These are phyloP conservation scores for Poliocrania exsul DNA, from an alignment of 2,797 vertebrate genomes.

Conservation along the genomic window DNA sequence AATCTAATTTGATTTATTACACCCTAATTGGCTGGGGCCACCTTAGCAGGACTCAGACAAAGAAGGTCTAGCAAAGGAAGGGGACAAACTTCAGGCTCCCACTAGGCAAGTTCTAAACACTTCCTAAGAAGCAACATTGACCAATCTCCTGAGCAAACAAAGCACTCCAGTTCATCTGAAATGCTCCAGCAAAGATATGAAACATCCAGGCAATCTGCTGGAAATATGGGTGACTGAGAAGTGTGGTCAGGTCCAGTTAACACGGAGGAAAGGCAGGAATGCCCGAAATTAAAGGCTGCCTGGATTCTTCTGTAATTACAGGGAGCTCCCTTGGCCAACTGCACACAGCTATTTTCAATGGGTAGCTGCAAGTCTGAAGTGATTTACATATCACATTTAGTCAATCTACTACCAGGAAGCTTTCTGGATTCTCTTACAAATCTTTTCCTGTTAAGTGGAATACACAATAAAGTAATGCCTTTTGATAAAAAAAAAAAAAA, in stretches of 20 bases:
- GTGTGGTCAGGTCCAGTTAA: constrained; percentile 15
- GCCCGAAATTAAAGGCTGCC: constrained; percentile 32
- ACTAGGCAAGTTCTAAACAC: neutral
- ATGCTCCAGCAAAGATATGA: neutral
- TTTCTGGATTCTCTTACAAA: neutral
- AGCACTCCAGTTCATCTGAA: neutral
- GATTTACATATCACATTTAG: neutral
- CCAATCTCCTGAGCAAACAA: neutral
- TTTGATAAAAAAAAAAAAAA: neutral
- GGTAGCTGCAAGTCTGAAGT: neutral
- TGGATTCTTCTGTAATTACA: constrained; percentile 44
- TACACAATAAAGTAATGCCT: neutral
- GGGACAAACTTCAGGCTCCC: neutral
- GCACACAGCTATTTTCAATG: neutral
- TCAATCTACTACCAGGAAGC: neutral
- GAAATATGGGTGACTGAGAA: neutral
- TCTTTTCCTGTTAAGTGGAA: neutral
- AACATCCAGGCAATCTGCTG: neutral
- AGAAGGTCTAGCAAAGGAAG: neutral
- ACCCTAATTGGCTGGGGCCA: neutral
- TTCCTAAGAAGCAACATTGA: neutral
- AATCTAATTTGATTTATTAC: neutral
- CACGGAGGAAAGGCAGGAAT: neutral
- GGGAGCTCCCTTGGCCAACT: constrained; percentile 3
- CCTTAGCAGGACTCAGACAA: neutral